Evolutionary conservation across 2,888 invertebrate species (phyloP).

Genomic region (Ennomos quercinarius): DNA sequence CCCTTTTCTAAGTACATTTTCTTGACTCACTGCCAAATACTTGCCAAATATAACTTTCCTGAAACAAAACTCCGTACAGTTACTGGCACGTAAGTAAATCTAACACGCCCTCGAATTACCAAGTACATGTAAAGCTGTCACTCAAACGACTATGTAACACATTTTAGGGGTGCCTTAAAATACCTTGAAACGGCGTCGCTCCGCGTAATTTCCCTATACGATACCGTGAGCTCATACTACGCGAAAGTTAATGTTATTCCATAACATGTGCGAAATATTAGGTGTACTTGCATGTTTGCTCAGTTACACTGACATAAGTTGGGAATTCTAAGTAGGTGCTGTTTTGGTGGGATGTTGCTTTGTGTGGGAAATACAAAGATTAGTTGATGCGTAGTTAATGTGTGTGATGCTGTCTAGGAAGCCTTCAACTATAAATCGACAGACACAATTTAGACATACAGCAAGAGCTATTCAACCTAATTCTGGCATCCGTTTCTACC

Average conservation of each 20-base stretch:
- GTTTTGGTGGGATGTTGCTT: too few relatives aligned
- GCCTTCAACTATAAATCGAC: too few relatives aligned
- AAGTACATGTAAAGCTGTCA: slow-evolving; percentile 58
- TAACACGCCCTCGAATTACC: slow-evolving; percentile 47
- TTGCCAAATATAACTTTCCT: slow-evolving; percentile 4
- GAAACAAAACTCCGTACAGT: slow-evolving; percentile 8
- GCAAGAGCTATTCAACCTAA: too few relatives aligned
- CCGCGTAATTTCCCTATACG: slow-evolving; percentile 57
- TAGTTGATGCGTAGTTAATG: too few relatives aligned
- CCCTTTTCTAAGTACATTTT: neutral
- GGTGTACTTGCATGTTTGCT: slow-evolving; percentile 13
- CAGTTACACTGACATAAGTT: slow-evolving; percentile 5
- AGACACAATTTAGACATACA: too few relatives aligned
- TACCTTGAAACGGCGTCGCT: slow-evolving; percentile 60
- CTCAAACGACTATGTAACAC: slow-evolving; percentile 59
- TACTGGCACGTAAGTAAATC: slow-evolving; percentile 21
- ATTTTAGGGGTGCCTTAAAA: slow-evolving; percentile 59
- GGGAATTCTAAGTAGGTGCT: neutral
- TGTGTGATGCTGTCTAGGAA: too few relatives aligned
- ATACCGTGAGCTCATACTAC: slow-evolving; percentile 44
- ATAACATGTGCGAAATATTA: slow-evolving; percentile 45
- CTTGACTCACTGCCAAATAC: slow-evolving; percentile 1
- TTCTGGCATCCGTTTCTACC: too few relatives aligned
- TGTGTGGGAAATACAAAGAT: too few relatives aligned
- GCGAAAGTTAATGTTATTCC: slow-evolving; percentile 49